Evolutionary conservation across 1,140 invertebrate genomes (phyloP), one percentile per base, ranked within the genome.

Genomic region (Aradophagus sp.): DNA sequence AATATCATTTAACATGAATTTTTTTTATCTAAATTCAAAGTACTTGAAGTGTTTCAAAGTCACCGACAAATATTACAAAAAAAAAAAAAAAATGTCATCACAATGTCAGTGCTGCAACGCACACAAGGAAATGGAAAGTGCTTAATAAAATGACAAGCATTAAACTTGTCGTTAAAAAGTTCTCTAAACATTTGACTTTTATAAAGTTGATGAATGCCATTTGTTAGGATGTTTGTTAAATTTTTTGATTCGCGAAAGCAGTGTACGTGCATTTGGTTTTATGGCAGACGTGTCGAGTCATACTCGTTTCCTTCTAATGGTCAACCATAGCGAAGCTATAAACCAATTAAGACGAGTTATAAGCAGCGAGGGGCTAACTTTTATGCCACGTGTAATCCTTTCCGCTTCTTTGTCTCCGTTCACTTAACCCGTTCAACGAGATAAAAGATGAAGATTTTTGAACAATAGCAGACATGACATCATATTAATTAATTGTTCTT

Each of bases 321-420:
- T 59, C 42, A 58, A 45, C 52, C 47, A 62, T 52, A 56, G 29
- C 19, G 39, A 58, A 53, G 61, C 55, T 44, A 61, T 65, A 71
- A 71, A 71, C 61, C 61, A 71, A 71, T 71, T 71, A 71, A 71
- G 59, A 65, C 68, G 53, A 65, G 68, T 71, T 63, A 71, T 71
- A 71, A 65, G 59, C 68, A 63, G 58, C 41, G 45, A 48, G 59
- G 52, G 47, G 35, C 67, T 58, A 70, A 70, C 67, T 70, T 70
- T 63, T 70, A 70, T 63, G 59, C 67, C 16, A 32, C 52, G 8
- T 58, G 67, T 71, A 62, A 70, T 70, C 44, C 50, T 62, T 62
- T 62, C 50, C 56, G 56, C 50, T 62, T 70, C 66, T 70, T 70
- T 62, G 66, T 56, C 58, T 62, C 14, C 56, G 42, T 62, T 47